These are phyloP conservation scores for Cecidostiba fungosa DNA, from an alignment of 2,888 invertebrate species.

Conservation along the genomic window DNA sequence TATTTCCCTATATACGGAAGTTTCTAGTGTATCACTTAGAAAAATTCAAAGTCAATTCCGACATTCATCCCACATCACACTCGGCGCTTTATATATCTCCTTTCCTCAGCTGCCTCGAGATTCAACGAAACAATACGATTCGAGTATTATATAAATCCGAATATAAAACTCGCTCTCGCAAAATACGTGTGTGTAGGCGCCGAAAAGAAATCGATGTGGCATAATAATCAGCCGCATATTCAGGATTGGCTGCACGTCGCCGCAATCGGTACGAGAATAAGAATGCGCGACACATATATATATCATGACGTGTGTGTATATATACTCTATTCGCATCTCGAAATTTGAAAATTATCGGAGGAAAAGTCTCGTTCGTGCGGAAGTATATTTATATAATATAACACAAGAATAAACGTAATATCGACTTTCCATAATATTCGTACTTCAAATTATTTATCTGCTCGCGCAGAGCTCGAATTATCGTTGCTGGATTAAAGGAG, in stretches of 20 bases:
- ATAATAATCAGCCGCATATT: constrained; percentile 1
- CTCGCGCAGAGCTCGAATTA: not conserved
- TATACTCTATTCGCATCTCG: too few species aligned
- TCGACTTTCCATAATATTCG: not conserved
- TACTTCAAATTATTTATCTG: not conserved
- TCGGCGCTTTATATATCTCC: too few species aligned
- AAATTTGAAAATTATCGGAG: too few species aligned
- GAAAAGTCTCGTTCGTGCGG: not conserved
- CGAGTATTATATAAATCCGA: not conserved
- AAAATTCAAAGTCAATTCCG: too few species aligned
- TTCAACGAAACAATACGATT: too few species aligned
- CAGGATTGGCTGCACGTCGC: constrained; percentile 22
- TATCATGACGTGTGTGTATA: not conserved
- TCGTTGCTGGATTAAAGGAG: too few species aligned
- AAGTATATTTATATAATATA: not conserved
- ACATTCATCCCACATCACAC: too few species aligned
- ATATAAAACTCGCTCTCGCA: not conserved
- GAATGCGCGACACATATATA: not conserved
- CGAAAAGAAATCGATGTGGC: constrained; percentile 16
- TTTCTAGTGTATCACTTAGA: too few species aligned
- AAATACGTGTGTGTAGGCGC: not conserved
- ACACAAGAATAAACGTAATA: too few species aligned
- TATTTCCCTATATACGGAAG: too few species aligned
- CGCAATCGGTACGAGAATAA: constrained; percentile 12
- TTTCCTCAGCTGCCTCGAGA: too few species aligned